These are phyloP conservation scores for Oplegnathus fasciatus DNA, from an alignment of 2,113 vertebrate species.

Conservation along the genomic window DNA sequence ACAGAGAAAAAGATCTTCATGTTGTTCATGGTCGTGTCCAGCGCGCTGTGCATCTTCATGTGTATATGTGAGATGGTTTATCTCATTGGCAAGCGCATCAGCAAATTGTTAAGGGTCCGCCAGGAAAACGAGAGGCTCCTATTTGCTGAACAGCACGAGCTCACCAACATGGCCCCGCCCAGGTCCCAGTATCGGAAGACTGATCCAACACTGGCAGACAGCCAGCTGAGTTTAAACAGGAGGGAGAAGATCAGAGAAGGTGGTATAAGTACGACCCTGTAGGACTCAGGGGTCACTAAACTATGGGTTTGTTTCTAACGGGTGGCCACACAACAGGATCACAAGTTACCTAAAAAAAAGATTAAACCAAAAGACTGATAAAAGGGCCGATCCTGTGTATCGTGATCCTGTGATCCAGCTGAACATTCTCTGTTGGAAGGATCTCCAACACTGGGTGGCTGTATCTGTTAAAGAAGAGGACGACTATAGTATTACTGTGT, in stretches of 20 bases:
- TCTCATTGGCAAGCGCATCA: slow-evolving; percentile 87
- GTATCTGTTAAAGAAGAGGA: background rate
- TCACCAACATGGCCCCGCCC: slow-evolving; percentile 46
- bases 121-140: slow-evolving; percentile 51
- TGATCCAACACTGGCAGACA: slow-evolving; percentile 65
- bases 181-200: slow-evolving; percentile 53
- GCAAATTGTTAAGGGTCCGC: slow-evolving; percentile 50
- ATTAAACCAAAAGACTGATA: background rate
- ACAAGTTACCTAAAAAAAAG: background rate
- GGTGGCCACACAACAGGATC: background rate
- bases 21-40: slow-evolving; percentile 92
- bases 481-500: background rate
- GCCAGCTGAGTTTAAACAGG: slow-evolving; percentile 59
- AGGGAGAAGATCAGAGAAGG: slow-evolving; percentile 42
- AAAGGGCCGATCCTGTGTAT: background rate
- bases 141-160: slow-evolving; percentile 68
- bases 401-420: background rate
- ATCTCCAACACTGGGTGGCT: background rate
- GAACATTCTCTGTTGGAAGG: background rate
- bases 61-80: slow-evolving; percentile 90
- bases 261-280: slow-evolving; percentile 48
- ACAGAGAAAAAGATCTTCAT: slow-evolving; percentile 97
- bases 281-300: slow-evolving; percentile 22
- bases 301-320: background rate
- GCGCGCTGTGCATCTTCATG: slow-evolving; percentile 89